A percentile compares a stretch with the other conserved stretches of the same genome.
These are phyloP conservation scores for Danaus melanippus DNA, from an alignment of 1,140 invertebrate species.

Conservation along the genomic window DNA sequence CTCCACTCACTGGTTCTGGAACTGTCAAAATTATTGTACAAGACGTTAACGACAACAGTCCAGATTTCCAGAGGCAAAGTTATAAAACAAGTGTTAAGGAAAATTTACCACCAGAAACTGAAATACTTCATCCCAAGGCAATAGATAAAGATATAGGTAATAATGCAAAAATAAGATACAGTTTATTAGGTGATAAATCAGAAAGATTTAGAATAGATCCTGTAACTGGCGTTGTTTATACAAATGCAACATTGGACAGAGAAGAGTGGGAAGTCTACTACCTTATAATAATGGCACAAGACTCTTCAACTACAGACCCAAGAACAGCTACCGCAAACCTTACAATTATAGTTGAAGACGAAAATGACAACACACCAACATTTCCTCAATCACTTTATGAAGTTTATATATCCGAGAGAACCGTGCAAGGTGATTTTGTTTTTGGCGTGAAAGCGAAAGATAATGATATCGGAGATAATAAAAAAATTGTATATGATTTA, in stretches of 20 bases:
- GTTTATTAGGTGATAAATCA: slow-evolving; percentile 84
- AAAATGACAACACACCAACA: slow-evolving; percentile 90
- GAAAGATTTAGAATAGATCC: slow-evolving; percentile 83
- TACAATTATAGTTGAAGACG: slow-evolving; percentile 84
- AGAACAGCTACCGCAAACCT: slow-evolving; percentile 85
- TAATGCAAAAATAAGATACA: slow-evolving; percentile 89
- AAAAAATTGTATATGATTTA: slow-evolving; percentile 83
- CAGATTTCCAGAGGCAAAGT: slow-evolving; percentile 84
- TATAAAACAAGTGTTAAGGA: slow-evolving; percentile 85
- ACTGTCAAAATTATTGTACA: slow-evolving; percentile 90
- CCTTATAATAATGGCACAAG: slow-evolving; percentile 87
- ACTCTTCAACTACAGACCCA: slow-evolving; percentile 87
- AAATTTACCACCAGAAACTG: slow-evolving; percentile 81
- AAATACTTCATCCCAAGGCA: slow-evolving; percentile 81
- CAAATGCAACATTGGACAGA: slow-evolving; percentile 81
- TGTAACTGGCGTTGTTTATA: slow-evolving; percentile 83
- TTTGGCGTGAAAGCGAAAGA: slow-evolving; percentile 89
- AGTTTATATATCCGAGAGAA: slow-evolving; percentile 85
- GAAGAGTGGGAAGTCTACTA: slow-evolving; percentile 84
- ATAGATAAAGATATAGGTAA: slow-evolving; percentile 86
- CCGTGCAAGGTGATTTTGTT: slow-evolving; percentile 84
- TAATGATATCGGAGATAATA: slow-evolving; percentile 84
- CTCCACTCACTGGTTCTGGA: slow-evolving; percentile 89
- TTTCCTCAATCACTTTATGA: slow-evolving; percentile 82
- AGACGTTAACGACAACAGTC: slow-evolving; percentile 95